phyloP scores from a whole-genome alignment of 2,888 invertebrate species.

The Cosmopolites sordidus region DNA sequence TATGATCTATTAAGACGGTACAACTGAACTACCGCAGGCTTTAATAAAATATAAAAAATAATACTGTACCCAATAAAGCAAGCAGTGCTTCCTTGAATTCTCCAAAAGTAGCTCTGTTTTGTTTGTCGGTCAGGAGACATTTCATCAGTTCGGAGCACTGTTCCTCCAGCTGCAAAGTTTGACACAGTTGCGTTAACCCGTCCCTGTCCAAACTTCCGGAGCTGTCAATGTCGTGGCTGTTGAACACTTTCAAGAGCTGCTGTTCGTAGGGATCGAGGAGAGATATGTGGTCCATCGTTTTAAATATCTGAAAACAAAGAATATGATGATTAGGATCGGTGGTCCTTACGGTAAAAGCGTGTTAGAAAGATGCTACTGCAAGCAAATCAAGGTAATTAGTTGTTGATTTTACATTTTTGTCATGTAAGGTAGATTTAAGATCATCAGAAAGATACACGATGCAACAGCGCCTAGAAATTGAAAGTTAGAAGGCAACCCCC shows the following conservation, averaged over 20 bases:
- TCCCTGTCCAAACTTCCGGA: constrained; percentile 64
- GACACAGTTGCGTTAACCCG: constrained; percentile 66
- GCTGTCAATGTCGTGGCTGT: constrained; percentile 70
- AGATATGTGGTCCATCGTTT: constrained; percentile 28
- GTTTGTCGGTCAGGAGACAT: constrained; percentile 54
- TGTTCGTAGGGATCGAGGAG: constrained; percentile 71
- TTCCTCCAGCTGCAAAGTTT: constrained; percentile 73
- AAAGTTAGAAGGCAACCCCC: too few species aligned
- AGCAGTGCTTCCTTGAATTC: constrained; percentile 75
- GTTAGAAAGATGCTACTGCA: too few species aligned
- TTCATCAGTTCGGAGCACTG: constrained; percentile 58
- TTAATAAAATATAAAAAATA: too few species aligned
- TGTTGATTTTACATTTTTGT: too few species aligned
- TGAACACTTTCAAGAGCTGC: constrained; percentile 75
- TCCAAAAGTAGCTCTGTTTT: constrained; percentile 59
- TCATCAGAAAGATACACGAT: too few species aligned
- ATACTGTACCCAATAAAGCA: constrained; percentile 58
- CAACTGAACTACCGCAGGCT: too few species aligned
- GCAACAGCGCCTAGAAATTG: too few species aligned
- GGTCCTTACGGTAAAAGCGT: too few species aligned
- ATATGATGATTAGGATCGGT: too few species aligned
- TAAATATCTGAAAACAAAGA: background rate
- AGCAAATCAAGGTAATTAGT: too few species aligned
- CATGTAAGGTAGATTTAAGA: too few species aligned
- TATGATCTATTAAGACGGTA: too few species aligned